These are phyloP conservation scores for Andricus quercusramuli DNA, from an alignment of 2,888 invertebrate species.

Conservation along the genomic window DNA sequence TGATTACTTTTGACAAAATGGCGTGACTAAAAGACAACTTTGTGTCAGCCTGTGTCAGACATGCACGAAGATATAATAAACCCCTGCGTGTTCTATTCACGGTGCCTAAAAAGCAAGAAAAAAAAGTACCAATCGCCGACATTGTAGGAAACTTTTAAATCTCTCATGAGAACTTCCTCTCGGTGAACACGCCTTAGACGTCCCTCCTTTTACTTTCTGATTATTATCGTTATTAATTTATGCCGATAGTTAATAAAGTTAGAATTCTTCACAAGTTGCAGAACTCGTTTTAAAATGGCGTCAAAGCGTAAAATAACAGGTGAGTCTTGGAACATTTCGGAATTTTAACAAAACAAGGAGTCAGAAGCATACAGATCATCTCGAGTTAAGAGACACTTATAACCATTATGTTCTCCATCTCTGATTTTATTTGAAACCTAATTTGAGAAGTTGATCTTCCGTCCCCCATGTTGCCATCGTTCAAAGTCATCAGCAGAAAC, in stretches of 20 bases:
- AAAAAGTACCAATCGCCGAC: not conserved
- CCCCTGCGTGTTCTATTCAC: constrained; percentile 40
- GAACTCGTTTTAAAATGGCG: constrained; percentile 6
- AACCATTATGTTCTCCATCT: not conserved
- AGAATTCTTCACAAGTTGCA: not conserved
- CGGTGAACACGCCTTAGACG: not conserved
- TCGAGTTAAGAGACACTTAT: constrained; percentile 18
- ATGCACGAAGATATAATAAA: constrained; percentile 26
- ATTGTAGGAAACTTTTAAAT: not conserved
- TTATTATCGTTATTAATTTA: constrained; percentile 15
- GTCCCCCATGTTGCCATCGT: constrained; percentile 16
- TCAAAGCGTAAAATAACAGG: not conserved
- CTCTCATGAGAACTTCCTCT: constrained; percentile 19
- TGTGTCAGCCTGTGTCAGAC: constrained; percentile 27
- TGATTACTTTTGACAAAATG: constrained; percentile 40
- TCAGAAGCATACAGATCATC: not conserved
- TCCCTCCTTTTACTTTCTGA: constrained; percentile 22
- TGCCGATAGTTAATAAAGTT: not conserved
- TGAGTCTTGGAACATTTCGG: not conserved
- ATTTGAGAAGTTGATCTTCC: constrained; percentile 16
- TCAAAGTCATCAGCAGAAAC: constrained; percentile 17
- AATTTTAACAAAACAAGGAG: constrained; percentile 36
- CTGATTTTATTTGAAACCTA: constrained; percentile 17
- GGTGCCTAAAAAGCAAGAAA: constrained; percentile 21
- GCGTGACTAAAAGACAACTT: constrained; percentile 27